Conservation (phyloP, 2,797 vertebrate genomes). For the Scolopax bukidnonensis region DNA sequence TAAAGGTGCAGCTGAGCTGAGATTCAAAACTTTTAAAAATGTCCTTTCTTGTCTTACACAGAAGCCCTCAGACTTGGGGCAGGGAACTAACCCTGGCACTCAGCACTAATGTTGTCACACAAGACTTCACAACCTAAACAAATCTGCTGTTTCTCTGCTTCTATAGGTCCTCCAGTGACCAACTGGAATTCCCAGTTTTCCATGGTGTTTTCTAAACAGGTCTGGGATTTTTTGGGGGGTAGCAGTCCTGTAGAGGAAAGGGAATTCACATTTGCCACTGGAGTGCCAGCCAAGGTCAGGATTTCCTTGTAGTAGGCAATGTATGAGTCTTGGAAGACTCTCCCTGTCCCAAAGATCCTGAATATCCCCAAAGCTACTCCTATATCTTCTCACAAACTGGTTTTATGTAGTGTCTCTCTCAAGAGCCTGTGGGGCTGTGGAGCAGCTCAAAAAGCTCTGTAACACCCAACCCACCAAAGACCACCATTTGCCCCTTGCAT, state of each 20-base stretch:
- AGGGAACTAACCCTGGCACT: background rate
- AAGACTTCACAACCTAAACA: background rate
- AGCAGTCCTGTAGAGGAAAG: background rate
- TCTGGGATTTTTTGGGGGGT: accelerated
- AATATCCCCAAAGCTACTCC: background rate
- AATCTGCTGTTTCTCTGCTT: background rate
- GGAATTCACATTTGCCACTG: background rate
- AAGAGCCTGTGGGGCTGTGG: background rate
- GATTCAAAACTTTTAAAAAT: background rate
- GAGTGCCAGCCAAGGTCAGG: background rate
- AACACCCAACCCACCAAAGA: background rate
- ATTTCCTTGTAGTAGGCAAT: background rate
- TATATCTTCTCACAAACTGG: background rate
- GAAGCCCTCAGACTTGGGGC: background rate
- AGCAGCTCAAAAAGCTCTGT: background rate
- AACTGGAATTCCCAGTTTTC: background rate
- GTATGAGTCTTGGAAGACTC: background rate
- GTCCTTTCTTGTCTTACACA: background rate
- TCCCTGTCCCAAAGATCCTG: background rate
- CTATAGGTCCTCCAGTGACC: background rate
- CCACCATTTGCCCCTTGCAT: background rate
- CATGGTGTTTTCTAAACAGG: background rate
- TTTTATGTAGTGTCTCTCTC: background rate
- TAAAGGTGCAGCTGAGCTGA: background rate
- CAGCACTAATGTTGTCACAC: background rate